Base-by-base conservation (phyloP, 2,113 vertebrate species). In the Trinectes maculatus region DNA sequence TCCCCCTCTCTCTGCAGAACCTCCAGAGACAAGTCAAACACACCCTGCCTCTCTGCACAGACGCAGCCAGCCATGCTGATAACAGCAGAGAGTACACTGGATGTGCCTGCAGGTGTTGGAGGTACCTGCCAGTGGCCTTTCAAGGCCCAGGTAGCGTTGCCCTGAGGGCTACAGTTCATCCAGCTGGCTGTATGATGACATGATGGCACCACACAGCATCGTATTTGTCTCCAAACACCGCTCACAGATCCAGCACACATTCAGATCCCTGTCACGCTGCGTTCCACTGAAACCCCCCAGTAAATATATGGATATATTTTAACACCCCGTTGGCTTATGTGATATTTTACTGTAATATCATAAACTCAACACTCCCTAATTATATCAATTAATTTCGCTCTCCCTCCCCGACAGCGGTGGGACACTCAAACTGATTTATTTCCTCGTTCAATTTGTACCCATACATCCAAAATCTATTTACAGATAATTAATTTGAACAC, bases 21-120 rank as follows among this genome's bases (percentile, higher is more conserved):
- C 79, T 81, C 69, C 54, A 31, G 56, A 80, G 82, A 82, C 73
- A 85, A 87, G 73, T 81, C 70, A 87, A 84, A 80, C 74, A 70
- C 74, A 77, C 79, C 77, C 66, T 46, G 70, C 48, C 56, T 81
- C 77, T 77, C 55, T 49, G 53, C 48, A 62, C 44, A 25, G 51
- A 86, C 53, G 80, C 70, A 64, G 68, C 59, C 65, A 71, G 56
- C 58, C 51, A 21, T 3, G 37, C 76, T 54, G 81, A 85, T 87
- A 83, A 75, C 59, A 54, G 72, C 75, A 39, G 65, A 68, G 83
- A 67, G 25, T 72, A 80, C 52, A 64, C 58, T 34, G 18, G 11
- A 26, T 44, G 62, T 13, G 59, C 53, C 73, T 52, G 62, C 26
- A 22, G 57, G 71, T 61, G 60, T 54, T 3, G 11, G 51, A 16